These are phyloP conservation scores for Bhutanitis thaidina DNA, from an alignment of 2,888 invertebrate species.

Conservation along the genomic window DNA sequence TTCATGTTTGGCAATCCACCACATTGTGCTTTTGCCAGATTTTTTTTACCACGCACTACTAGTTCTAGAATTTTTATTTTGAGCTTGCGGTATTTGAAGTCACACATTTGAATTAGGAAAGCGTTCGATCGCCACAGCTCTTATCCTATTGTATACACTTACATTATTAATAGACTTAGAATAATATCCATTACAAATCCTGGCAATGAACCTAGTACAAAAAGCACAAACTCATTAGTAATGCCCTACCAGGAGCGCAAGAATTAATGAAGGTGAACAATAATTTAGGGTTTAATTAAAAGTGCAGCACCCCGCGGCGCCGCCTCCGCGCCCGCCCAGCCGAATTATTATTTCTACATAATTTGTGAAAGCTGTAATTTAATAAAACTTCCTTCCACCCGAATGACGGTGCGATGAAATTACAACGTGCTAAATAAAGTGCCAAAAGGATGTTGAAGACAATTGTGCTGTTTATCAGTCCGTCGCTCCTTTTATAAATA, in stretches of 20 bases:
- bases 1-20: too few relatives aligned
- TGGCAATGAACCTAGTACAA: conserved; percentile 50
- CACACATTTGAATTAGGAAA: not conserved
- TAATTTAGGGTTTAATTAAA: conserved; percentile 80
- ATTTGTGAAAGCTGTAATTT: conserved; percentile 76
- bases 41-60: too few relatives aligned
- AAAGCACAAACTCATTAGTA: conserved; percentile 77
- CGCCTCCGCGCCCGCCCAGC: conserved; percentile 46
- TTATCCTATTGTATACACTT: not conserved
- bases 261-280: conserved; percentile 79
- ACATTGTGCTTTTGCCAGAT: too few relatives aligned
- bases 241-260: conserved; percentile 65
- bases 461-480: not conserved
- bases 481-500: not conserved
- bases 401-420: conserved; percentile 33
- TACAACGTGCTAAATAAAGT: conserved; percentile 31
- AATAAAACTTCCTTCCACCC: conserved; percentile 55
- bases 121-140: not conserved
- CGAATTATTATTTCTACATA: conserved; percentile 70
- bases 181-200: conserved; percentile 7
- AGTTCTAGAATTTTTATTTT: too few relatives aligned
- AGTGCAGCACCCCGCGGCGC: conserved; percentile 70
- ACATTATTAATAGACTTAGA: not conserved
- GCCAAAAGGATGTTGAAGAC: conserved; percentile 16
- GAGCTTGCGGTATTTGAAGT: too few relatives aligned